phyloP scores from a whole-genome alignment of 2,888 invertebrate species.

The Bimastos eiseni region DNA sequence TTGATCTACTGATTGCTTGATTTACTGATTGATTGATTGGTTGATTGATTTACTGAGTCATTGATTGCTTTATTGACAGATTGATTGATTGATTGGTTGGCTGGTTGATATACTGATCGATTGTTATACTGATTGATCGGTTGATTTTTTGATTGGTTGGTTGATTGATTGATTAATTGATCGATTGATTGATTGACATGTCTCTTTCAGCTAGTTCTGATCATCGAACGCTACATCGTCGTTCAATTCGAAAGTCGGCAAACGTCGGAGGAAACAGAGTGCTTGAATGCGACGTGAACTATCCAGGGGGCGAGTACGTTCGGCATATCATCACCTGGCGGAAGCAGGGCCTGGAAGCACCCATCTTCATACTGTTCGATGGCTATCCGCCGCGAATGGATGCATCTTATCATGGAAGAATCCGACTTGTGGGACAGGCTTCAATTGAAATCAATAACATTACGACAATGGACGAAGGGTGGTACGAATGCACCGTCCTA shows the following conservation, averaged over 20 bases:
- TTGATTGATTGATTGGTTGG: no score
- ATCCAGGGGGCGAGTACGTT: slow-evolving; percentile 85
- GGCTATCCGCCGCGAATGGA: slow-evolving; percentile 95
- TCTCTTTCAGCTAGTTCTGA: neutral
- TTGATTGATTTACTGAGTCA: no score
- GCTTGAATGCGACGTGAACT: slow-evolving; percentile 96
- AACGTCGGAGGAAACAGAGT: slow-evolving; percentile 95
- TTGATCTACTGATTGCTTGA: no score
- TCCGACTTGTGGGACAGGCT: slow-evolving; percentile 43
- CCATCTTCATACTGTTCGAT: slow-evolving; percentile 97
- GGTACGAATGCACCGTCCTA: slow-evolving; percentile 93
- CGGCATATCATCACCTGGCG: slow-evolving; percentile 98
- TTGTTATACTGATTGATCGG: no score
- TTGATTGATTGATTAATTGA: no score
- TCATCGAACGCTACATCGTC: neutral
- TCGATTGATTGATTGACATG: neutral
- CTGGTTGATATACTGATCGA: no score
- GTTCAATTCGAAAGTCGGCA: slow-evolving; percentile 75
- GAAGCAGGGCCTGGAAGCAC: slow-evolving; percentile 96
- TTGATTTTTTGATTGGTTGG: no score
- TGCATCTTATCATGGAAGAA: slow-evolving; percentile 63
- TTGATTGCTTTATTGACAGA: no score
- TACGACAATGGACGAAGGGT: slow-evolving; percentile 88
- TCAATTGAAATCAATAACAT: slow-evolving; percentile 94
- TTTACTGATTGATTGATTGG: no score